Percentiles rank a stretch among this genome's conserved stretches.
Conservation (phyloP, 2,113 vertebrate genomes). For the Oreochromis niloticus region DNA sequence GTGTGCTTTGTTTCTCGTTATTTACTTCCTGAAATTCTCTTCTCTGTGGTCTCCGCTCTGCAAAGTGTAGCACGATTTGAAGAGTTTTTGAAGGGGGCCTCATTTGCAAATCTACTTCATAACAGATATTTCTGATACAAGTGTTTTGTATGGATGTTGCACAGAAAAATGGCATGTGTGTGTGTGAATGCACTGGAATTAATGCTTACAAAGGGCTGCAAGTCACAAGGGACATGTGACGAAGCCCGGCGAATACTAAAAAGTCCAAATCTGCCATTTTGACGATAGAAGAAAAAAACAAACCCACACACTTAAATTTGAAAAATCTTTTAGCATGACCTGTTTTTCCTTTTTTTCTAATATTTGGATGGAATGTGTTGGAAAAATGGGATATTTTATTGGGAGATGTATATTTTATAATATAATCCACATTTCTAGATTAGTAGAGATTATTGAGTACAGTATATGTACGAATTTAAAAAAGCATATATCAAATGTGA, state of each 20-base stretch:
- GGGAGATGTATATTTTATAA: conserved; percentile 80
- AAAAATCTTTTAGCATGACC: conserved; percentile 47
- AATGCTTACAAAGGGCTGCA: not conserved
- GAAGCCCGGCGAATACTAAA: conserved; percentile 17
- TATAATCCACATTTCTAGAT: conserved; percentile 77
- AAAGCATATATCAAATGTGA: conserved; percentile 68
- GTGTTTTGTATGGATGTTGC: conserved; percentile 23
- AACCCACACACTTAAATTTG: not conserved
- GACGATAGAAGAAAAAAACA: not conserved
- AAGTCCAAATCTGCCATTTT: conserved; percentile 40
- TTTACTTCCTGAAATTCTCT: conserved; percentile 3
- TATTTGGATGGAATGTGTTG: conserved; percentile 48
- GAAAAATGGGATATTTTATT: conserved; percentile 72
- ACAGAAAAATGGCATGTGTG: not conserved
- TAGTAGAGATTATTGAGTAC: conserved; percentile 62
- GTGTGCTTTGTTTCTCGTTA: not conserved
- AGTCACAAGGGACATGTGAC: not conserved
- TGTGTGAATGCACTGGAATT: not conserved
- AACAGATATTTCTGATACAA: not conserved
- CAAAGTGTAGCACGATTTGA: conserved; percentile 34
- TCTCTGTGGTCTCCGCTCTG: not conserved
- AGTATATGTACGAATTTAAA: conserved; percentile 53
- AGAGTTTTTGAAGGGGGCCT: conserved; percentile 4
- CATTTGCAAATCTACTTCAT: not conserved
- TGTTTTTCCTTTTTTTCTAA: conserved; percentile 34